Base-by-base conservation (phyloP, 2,797 vertebrate genomes). In the Esox lucius region DNA sequence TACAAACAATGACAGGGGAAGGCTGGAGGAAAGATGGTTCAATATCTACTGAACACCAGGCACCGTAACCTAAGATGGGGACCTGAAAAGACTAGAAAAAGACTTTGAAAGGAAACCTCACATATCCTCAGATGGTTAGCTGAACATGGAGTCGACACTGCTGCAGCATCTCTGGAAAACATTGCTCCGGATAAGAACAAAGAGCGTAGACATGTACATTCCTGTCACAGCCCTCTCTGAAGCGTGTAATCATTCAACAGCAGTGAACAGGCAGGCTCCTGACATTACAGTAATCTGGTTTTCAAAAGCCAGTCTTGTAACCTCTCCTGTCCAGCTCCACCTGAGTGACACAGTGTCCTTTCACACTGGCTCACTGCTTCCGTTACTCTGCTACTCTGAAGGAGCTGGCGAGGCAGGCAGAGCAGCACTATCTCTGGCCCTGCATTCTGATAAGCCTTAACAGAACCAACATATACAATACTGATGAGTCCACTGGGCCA, bases 241-340 rank as follows among this genome's bases (percentile, higher is more conserved):
- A 51, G 46, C 61, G 66, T 68, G 2, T 78, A 64, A 82, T 77
- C 19, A 70, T 80, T 61, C 71, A 74, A 76, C 80, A 64, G 51
- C n/a, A 74, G 79, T 16, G 48, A 31, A 33, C 49, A 73, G 61
- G 82, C 81, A 51, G 56, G 3, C 65, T 68, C 77, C 72, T n/a
- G 67, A 28, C 72, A 46, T 35, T 5, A 35, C 71, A 71, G 62
- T 17, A 13, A 31, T 59, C 46, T 42, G 72, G 49, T 79, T 80
- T 9, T 48, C 56, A 19, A 35, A 16, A 19, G 33, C 19, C 51
- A 19, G 51, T 56, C 2, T 48, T 71, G 31, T 71, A 31, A n/a
- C 51, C 3, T 74, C 61, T 66, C 39, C 71, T 46, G 62, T 51
- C 64, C 33, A 28, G 39, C 15, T 65, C 74, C 68, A 71, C 80